These are phyloP conservation scores for Pseudochirops cupreus DNA, from an alignment of 2,797 vertebrate species.

Conservation along the genomic window DNA sequence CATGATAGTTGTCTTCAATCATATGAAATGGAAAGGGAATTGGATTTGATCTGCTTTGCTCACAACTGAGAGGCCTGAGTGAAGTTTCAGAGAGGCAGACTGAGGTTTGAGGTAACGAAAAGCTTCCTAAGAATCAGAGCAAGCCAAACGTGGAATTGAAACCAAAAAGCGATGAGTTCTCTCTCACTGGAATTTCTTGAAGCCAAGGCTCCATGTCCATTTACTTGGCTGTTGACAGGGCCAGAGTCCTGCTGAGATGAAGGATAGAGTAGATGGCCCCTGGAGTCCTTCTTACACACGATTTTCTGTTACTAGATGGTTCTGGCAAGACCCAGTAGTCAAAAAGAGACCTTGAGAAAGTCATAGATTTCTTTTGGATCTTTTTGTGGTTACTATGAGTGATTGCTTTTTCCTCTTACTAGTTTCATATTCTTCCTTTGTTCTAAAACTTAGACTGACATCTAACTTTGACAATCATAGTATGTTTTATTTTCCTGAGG, in stretches of 20 bases:
- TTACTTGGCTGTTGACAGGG: no score
- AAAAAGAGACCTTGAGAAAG: background rate
- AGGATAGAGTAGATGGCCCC: no score
- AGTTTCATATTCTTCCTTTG: constrained; percentile 91
- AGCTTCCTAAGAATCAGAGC: background rate
- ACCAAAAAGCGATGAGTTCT: background rate
- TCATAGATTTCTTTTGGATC: constrained; percentile 88
- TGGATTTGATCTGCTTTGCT: background rate
- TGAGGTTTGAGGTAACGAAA: background rate
- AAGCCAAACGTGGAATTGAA: background rate
- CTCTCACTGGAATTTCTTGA: background rate
- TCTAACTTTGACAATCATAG: constrained; percentile 99
- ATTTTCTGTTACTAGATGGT: no score
- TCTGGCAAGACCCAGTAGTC: no score
- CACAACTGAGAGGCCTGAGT: background rate
- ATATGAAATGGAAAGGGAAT: background rate
- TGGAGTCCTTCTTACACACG: no score
- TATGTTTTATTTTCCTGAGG: constrained; percentile 98
- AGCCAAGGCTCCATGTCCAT: no score
- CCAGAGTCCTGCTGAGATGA: no score
- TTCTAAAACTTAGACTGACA: constrained; percentile 95
- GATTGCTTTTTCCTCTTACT: constrained; percentile 89
- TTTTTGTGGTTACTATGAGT: constrained; percentile 88
- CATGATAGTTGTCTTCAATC: background rate
- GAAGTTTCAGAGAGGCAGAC: background rate